Conservation (phyloP, 1,140 invertebrate species). For the Anastatus disparis region DNA sequence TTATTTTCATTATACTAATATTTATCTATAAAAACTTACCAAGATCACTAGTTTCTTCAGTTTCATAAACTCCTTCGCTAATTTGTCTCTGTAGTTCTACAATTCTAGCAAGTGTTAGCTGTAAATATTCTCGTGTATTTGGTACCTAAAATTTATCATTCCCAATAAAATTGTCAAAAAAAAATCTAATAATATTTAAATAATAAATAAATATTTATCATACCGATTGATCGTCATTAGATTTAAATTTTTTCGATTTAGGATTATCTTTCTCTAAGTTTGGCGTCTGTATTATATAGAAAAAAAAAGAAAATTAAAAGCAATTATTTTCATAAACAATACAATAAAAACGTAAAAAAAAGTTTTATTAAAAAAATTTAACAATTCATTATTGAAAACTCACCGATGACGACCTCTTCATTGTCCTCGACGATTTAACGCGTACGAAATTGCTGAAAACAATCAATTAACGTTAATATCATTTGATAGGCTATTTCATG, state of each 20-base stretch:
- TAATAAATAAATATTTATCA: neutral
- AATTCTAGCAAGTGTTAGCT: constrained; percentile 56
- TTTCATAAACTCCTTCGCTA: constrained; percentile 53
- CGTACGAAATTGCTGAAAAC: constrained; percentile 9
- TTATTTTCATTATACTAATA: too few species aligned
- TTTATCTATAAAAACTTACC: constrained; percentile 44
- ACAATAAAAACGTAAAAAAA: too few species aligned
- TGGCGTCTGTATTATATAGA: constrained; percentile 48
- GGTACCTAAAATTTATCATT: constrained; percentile 48
- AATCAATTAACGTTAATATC: constrained; percentile 17
- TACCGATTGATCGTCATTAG: constrained; percentile 40
- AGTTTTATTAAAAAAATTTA: too few species aligned
- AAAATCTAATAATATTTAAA: neutral
- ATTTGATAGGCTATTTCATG: neutral
- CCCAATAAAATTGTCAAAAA: constrained; percentile 2
- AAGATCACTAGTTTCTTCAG: constrained; percentile 53
- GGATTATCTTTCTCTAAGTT: constrained; percentile 41
- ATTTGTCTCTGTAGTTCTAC: constrained; percentile 58
- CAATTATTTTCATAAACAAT: too few species aligned
- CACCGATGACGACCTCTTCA: constrained; percentile 55
- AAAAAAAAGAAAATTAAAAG: too few species aligned
- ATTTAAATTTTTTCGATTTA: constrained; percentile 45
- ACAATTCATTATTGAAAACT: constrained; percentile 42
- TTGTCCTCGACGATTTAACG: constrained; percentile 18
- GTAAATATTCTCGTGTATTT: constrained; percentile 56